A percentile compares a stretch with the other conserved stretches of the same genome.
phyloP scores from a whole-genome alignment of 2,888 invertebrate genomes.

The Pocota personata region DNA sequence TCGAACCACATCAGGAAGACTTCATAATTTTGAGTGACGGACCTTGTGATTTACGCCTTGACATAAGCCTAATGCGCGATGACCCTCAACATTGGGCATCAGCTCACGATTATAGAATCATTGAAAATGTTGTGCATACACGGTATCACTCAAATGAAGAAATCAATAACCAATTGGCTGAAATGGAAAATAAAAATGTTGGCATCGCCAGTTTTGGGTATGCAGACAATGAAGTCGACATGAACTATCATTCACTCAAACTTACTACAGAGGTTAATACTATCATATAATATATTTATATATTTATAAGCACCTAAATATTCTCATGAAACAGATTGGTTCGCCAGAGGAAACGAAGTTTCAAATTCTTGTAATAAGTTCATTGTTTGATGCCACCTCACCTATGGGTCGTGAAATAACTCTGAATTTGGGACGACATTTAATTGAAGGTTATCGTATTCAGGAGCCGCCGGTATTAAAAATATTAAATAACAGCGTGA shows the following conservation, averaged over 20 bases:
- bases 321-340: constrained; percentile 85
- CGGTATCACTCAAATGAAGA: constrained; percentile 87
- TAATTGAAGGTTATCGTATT: constrained; percentile 88
- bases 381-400: constrained; percentile 89
- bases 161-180: constrained; percentile 86
- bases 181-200: constrained; percentile 88
- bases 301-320: not conserved
- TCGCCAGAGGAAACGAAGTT: constrained; percentile 91
- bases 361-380: constrained; percentile 92
- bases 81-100: constrained; percentile 93
- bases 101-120: constrained; percentile 89
- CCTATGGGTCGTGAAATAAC: constrained; percentile 93
- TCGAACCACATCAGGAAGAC: constrained; percentile 79
- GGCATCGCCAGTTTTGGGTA: constrained; percentile 88
- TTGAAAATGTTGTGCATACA: constrained; percentile 87
- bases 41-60: constrained; percentile 85
- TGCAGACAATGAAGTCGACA: constrained; percentile 87
- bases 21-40: constrained; percentile 84
- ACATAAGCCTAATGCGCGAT: constrained; percentile 92
- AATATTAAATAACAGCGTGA: constrained; percentile 88
- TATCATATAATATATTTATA: not conserved
- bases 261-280: constrained; percentile 87
- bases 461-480: constrained; percentile 87
- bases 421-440: constrained; percentile 91
- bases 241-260: constrained; percentile 88